Conservation (phyloP, 2,113 vertebrate genomes). For the Maylandia zebra region DNA sequence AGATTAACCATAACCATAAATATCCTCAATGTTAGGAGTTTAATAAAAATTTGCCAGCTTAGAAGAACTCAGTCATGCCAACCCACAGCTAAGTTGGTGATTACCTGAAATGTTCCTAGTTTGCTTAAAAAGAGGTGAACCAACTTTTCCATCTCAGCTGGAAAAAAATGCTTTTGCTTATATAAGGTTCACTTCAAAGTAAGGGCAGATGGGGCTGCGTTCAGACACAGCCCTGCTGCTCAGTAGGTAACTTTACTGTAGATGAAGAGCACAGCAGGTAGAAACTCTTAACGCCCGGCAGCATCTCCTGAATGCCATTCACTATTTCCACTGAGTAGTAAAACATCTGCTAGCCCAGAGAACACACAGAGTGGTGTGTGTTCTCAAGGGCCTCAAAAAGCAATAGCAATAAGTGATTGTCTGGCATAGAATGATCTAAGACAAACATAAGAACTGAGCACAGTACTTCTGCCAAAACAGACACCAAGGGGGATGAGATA, state of each 20-base stretch:
- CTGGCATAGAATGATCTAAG: not conserved
- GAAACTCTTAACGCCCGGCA: not conserved
- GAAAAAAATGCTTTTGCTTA: not conserved
- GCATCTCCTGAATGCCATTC: conserved; percentile 16
- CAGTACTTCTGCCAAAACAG: conserved; percentile 7
- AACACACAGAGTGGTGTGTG: not conserved
- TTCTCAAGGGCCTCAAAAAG: not conserved
- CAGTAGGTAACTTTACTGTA: conserved; percentile 11
- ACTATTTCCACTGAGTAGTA: conserved; percentile 34
- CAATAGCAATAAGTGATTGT: conserved; percentile 16
- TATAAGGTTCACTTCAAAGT: conserved; percentile 32
- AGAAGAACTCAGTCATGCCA: not conserved
- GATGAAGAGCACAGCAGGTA: conserved; percentile 24
- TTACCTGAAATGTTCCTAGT: not conserved
- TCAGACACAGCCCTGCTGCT: not conserved
- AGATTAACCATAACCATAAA: not conserved
- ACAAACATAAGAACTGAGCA: not conserved
- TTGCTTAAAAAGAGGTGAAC: not conserved
- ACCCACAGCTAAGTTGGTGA: not conserved
- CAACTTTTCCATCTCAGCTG: conserved; percentile 20
- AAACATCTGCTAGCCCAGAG: conserved; percentile 13
- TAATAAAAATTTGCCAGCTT: not conserved
- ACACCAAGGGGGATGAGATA: not conserved
- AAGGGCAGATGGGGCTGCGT: not conserved
- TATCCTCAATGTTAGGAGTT: not conserved